phyloP scores from a whole-genome alignment of 2,888 invertebrate genomes.

The Drosophila seclusa region DNA sequence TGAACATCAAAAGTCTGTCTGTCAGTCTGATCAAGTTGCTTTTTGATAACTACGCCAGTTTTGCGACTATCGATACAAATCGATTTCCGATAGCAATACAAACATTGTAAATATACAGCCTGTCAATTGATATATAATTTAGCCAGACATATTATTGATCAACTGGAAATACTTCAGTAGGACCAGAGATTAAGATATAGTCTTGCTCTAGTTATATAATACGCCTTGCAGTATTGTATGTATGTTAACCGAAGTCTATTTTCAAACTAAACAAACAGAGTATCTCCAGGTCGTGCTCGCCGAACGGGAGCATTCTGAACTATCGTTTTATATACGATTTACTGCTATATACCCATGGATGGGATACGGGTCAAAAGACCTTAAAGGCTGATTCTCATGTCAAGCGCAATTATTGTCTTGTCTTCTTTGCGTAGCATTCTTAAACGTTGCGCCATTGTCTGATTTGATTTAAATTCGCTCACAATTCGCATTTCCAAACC shows the following conservation, averaged over 20 bases:
- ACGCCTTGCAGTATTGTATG: no score
- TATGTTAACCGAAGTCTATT: no score
- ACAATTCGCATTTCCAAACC: no score
- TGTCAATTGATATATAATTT: neutral
- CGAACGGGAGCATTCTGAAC: no score
- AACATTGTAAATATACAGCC: neutral
- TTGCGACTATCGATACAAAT: neutral
- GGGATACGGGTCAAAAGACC: neutral
- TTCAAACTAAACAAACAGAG: neutral
- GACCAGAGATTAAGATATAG: neutral
- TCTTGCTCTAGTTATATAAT: no score
- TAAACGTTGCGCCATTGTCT: neutral
- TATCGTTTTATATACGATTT: no score
- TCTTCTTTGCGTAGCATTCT: neutral
- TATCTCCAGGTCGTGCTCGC: neutral
- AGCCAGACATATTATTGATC: neutral
- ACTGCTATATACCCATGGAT: neutral
- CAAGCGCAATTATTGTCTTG: neutral
- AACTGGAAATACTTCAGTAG: neutral
- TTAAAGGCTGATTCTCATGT: neutral
- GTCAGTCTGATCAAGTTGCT: no score
- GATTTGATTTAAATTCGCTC: neutral
- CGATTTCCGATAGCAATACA: neutral
- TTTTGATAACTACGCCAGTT: no score
- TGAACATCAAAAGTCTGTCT: no score